A percentile compares a stretch with the other conserved stretches of the same genome.
Evolutionary conservation across 2,888 invertebrate genomes (phyloP).

Genomic region (Polymixis flavicincta): DNA sequence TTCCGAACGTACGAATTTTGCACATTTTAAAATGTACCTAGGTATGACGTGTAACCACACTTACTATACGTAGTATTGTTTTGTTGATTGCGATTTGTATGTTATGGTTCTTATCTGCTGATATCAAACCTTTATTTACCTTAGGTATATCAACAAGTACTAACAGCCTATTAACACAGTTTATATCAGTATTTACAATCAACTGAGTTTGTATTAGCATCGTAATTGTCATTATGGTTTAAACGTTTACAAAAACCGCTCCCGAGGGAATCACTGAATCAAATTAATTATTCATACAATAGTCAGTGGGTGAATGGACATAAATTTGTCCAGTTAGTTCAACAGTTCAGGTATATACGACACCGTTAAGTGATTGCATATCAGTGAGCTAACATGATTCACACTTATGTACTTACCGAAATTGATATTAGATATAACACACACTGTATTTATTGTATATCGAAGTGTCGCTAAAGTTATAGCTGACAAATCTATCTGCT

Average conservation of each 20-base stretch:
- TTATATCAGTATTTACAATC: conserved; percentile 40
- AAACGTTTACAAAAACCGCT: conserved; percentile 13
- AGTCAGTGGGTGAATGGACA: neutral
- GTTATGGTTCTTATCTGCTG: conserved; percentile 56
- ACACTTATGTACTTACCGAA: conserved; percentile 29
- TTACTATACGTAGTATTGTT: conserved; percentile 34
- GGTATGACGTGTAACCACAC: neutral
- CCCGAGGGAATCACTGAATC: conserved; percentile 10
- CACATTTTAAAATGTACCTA: conserved; percentile 4
- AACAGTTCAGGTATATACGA: conserved; percentile 37
- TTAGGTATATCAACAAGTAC: conserved; percentile 40
- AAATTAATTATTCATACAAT: conserved; percentile 21
- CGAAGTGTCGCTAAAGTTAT: neutral
- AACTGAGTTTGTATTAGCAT: conserved; percentile 15
- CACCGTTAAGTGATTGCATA: conserved; percentile 49
- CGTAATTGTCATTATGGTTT: conserved; percentile 10
- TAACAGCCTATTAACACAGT: conserved; percentile 51
- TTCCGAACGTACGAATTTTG: conserved; percentile 6
- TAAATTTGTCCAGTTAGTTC: conserved; percentile 23
- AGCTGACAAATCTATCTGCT: neutral
- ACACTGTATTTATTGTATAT: neutral
- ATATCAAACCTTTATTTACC: conserved; percentile 54
- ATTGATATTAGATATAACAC: conserved; percentile 34
- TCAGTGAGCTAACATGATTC: conserved; percentile 43
- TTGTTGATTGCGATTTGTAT: conserved; percentile 54